Conservation (phyloP, 1,140 invertebrate genomes). For the Doryteuthis pealeii region DNA sequence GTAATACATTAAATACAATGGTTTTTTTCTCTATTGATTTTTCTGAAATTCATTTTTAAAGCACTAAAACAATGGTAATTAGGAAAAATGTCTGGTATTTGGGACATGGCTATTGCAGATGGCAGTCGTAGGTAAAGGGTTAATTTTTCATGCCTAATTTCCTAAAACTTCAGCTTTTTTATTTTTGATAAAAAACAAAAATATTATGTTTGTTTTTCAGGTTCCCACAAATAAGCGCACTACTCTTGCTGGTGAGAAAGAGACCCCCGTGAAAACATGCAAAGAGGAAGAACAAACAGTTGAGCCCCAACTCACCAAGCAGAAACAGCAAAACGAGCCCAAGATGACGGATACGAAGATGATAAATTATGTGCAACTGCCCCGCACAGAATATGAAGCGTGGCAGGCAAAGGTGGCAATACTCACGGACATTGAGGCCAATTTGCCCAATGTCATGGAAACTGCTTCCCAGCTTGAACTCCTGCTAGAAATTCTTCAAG, state of each 20-base stretch:
- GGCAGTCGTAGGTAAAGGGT: too few species aligned
- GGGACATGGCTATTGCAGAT: too few species aligned
- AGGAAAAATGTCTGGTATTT: too few species aligned
- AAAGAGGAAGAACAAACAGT: not conserved
- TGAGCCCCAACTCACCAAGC: slow-evolving; percentile 30
- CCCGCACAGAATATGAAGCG: slow-evolving; percentile 32
- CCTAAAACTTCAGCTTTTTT: too few species aligned
- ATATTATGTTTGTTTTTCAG: too few species aligned
- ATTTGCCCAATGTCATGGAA: slow-evolving; percentile 6
- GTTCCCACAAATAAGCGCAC: not conserved
- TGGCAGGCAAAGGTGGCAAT: slow-evolving; percentile 39
- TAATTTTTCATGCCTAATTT: too few species aligned
- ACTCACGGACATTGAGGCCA: slow-evolving; percentile 35
- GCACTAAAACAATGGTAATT: too few species aligned
- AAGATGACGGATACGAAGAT: slow-evolving; percentile 16
- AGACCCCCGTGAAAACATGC: not conserved
- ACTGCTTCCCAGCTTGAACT: not conserved
- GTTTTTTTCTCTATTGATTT: too few species aligned
- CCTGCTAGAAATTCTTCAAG: not conserved
- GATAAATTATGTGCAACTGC: slow-evolving; percentile 20
- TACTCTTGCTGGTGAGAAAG: not conserved
- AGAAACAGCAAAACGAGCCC: slow-evolving; percentile 32
- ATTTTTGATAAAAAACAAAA: too few species aligned
- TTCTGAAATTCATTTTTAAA: too few species aligned
- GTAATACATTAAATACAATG: too few species aligned